Conservation (phyloP, 2,888 invertebrate genomes). For the Piscicola geometra region DNA sequence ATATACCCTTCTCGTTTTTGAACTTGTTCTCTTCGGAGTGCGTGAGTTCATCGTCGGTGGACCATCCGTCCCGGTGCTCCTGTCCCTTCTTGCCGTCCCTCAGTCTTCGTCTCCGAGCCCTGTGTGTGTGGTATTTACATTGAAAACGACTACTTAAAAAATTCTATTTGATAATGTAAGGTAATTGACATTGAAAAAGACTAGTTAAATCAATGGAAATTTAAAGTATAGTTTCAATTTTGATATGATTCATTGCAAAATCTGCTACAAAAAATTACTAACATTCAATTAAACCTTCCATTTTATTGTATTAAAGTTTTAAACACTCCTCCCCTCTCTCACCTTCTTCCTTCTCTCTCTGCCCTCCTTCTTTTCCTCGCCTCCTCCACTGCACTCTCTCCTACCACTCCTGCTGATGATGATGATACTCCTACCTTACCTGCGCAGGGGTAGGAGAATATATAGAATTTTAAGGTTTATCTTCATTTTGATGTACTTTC, state of each 20-base stretch:
- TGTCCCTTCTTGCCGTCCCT: constrained; percentile 61
- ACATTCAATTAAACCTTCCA: no score
- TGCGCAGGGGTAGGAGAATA: no score
- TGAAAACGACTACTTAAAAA: no score
- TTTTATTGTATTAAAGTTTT: no score
- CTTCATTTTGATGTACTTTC: no score
- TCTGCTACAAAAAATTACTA: no score
- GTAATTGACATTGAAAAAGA: neutral
- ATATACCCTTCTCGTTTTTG: constrained; percentile 55
- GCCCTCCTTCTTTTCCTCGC: constrained; percentile 67
- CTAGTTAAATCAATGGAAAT: neutral
- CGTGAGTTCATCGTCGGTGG: constrained; percentile 90
- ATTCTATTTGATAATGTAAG: no score
- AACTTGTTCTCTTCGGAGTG: constrained; percentile 65
- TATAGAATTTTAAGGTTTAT: no score
- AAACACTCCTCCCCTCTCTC: no score
- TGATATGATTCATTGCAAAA: no score
- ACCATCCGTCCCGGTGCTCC: constrained; percentile 84
- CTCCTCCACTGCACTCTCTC: constrained; percentile 29
- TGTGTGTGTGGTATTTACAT: no score
- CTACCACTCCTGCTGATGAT: neutral
- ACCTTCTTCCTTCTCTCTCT: constrained; percentile 77
- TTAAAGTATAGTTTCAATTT: no score
- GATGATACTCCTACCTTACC: neutral
- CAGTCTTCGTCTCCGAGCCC: constrained; percentile 76